These are phyloP conservation scores for Gallinago solitaria DNA, from an alignment of 2,797 vertebrate species.

Conservation along the genomic window DNA sequence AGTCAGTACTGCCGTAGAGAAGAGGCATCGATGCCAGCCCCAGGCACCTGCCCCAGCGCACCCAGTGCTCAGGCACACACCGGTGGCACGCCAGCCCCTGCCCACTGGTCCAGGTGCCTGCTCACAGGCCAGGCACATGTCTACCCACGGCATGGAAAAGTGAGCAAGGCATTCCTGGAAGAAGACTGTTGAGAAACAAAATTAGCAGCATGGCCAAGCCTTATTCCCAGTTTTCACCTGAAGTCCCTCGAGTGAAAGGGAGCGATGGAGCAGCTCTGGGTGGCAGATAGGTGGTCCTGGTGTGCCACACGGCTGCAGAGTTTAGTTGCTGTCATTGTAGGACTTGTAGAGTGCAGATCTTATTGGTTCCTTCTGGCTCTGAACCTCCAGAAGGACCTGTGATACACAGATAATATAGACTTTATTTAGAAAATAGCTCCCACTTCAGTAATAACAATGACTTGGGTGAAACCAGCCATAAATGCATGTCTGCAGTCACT, in stretches of 20 bases:
- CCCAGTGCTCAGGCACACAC: not conserved
- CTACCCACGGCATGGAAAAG: rapidly evolving
- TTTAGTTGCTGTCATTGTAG: not conserved
- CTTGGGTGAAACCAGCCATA: not conserved
- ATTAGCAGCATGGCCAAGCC: not conserved
- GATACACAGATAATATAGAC: not conserved
- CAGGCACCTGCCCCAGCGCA: not conserved
- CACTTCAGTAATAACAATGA: not conserved
- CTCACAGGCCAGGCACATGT: rapidly evolving
- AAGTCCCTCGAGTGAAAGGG: not conserved
- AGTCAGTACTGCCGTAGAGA: not conserved
- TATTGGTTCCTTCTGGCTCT: not conserved
- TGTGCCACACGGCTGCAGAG: not conserved
- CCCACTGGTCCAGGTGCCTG: not conserved
- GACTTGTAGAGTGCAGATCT: not conserved
- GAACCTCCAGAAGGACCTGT: not conserved
- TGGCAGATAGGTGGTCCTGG: rapidly evolving
- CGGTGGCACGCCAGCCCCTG: not conserved
- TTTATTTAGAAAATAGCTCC: constrained; percentile 33
- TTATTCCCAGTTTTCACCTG: not conserved
- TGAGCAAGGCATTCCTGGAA: not conserved
- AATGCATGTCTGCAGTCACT: not conserved
- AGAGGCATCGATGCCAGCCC: not conserved
- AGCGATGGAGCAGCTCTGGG: not conserved
- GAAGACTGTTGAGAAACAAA: not conserved